Evolutionary conservation across 2,797 vertebrate species (phyloP), one percentile per base, ranked within the genome.

Genomic region (Megaceryle alcyon): DNA sequence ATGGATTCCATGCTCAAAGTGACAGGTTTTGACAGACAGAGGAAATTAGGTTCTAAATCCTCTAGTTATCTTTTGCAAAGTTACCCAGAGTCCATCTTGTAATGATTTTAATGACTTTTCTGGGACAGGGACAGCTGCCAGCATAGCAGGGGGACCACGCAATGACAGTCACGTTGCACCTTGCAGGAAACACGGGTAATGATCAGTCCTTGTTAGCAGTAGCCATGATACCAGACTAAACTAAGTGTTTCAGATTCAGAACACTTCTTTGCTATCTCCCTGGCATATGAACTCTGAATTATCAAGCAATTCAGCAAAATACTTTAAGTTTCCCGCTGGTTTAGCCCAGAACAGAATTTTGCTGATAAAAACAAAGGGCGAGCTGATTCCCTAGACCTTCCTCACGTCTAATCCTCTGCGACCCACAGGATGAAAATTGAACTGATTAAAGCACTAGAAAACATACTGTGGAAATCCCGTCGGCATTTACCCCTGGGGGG

Each of bases 81-180:
- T 80, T 82, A 10, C 91, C 87, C 18, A 0, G 21, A 86, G 79
- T 70, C 81, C 84, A 57, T 87, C 91, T 51, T 31, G 63, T 29
- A 39, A 46, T 56, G 84, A 91, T 89, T 96, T 82, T 90, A 92
- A 96, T 93, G 92, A 70, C 73, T 94, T 92, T 69, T 82, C 92
- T 64, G 78, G 81, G 94, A 4, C 48, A 28, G 93, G 88, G 73
- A 75, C 66, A 84, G 88, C 88, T 94, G 88, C 73, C 91, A 49
- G 66, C 86, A 2, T 54, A 26, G 75, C 65, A 33, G 25, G 41
- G 68, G 72, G 37, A 91, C 61, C 3, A 1, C 3, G 73, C 3
- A 7, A 3, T 86, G 69, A 51, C 90, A 84, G 93, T 12, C 54
- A 33, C 26, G 1, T 19, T 61, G 44, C 44, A 26, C 49, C 66